phyloP scores from a whole-genome alignment of 2,113 vertebrate genomes.

The Gorsachius goisagi region DNA sequence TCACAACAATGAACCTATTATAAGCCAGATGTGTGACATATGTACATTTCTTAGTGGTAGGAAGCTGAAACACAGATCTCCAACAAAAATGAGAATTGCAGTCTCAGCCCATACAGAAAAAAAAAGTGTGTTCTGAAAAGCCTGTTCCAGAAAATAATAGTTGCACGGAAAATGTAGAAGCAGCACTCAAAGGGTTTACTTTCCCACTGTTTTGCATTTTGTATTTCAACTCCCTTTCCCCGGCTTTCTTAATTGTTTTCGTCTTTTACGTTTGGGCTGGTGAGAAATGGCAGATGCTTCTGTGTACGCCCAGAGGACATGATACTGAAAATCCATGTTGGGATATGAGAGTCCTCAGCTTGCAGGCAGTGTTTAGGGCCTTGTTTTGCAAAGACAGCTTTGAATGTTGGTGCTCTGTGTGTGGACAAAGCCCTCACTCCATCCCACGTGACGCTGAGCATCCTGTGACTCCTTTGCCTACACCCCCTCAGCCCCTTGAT shows the following conservation, averaged over 20 bases:
- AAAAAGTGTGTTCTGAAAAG: neutral
- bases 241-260: neutral
- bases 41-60: neutral
- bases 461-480: accelerated
- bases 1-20: neutral
- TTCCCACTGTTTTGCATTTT: neutral
- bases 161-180: neutral
- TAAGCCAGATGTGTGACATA: neutral
- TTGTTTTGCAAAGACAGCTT: neutral
- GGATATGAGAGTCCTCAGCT: neutral
- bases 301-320: accelerated
- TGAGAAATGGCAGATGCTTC: neutral
- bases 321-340: neutral
- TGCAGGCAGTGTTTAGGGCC: accelerated
- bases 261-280: neutral
- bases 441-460: accelerated
- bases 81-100: neutral
- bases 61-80: neutral
- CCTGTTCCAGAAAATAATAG: neutral
- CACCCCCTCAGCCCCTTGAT: neutral
- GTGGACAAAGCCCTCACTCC: neutral
- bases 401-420: accelerated
- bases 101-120: neutral
- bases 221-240: neutral
- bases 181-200: neutral